These are phyloP conservation scores for Subanguina moxae DNA, from an alignment of 1,140 invertebrate genomes.

Conservation along the genomic window DNA sequence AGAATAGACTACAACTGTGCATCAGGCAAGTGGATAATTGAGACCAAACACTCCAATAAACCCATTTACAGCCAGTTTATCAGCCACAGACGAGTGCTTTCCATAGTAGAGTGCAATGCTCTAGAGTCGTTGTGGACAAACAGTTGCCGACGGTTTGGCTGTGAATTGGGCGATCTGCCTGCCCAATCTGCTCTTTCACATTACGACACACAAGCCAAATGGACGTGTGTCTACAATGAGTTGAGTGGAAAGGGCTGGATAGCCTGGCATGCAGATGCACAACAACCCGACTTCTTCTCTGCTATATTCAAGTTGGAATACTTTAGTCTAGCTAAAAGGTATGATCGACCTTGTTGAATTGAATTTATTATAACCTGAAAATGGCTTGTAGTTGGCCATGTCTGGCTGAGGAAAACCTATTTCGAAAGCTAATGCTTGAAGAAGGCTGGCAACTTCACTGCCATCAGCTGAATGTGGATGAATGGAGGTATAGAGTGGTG, in stretches of 20 bases:
- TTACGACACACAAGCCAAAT: neutral
- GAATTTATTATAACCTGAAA: neutral
- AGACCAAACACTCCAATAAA: neutral
- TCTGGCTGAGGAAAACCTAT: conserved; percentile 8
- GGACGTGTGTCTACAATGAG: conserved; percentile 2
- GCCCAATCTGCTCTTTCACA: neutral
- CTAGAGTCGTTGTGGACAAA: neutral
- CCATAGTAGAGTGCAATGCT: neutral
- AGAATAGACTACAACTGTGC: conserved; percentile 32
- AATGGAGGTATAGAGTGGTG: conserved; percentile 33
- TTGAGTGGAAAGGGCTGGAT: neutral
- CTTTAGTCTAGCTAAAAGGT: conserved; percentile 13
- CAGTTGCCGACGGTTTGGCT: neutral
- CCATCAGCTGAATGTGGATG: conserved; percentile 33
- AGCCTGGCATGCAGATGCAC: neutral
- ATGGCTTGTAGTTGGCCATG: neutral
- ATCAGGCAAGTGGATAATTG: conserved; percentile 27
- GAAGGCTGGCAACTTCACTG: conserved; percentile 24
- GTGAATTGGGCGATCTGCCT: neutral
- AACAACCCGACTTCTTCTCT: conserved; percentile 12
- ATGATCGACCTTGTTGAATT: neutral
- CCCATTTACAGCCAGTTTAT: neutral
- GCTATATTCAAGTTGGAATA: conserved; percentile 26
- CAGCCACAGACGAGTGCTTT: neutral
- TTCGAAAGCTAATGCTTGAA: conserved; percentile 19